phyloP scores from a whole-genome alignment of 2,797 vertebrate species.

The Pygocentrus nattereri region DNA sequence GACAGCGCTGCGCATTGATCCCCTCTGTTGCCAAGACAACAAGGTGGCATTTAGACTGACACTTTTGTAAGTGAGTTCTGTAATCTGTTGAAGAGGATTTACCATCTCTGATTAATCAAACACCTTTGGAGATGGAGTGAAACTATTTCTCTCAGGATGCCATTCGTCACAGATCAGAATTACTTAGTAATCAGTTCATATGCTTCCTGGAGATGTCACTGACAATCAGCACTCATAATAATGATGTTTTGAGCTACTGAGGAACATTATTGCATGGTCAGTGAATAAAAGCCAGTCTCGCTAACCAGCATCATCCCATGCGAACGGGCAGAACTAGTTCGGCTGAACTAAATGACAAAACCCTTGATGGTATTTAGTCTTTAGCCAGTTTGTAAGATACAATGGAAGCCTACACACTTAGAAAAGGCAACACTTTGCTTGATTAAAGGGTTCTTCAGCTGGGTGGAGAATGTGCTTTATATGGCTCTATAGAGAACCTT shows the following conservation, averaged over 20 bases:
- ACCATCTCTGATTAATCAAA: constrained; percentile 78
- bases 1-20: constrained; percentile 76
- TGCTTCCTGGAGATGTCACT: constrained; percentile 27
- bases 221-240: neutral
- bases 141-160: constrained; percentile 55
- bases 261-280: neutral
- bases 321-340: constrained; percentile 20
- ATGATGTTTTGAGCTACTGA: constrained; percentile 19
- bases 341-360: no score
- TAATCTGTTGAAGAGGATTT: constrained; percentile 74
- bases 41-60: constrained; percentile 72
- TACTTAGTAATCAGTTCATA: constrained; percentile 22
- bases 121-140: constrained; percentile 81
- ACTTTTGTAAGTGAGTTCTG: constrained; percentile 65
- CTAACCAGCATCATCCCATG: constrained; percentile 21
- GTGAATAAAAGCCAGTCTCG: neutral
- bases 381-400: no score
- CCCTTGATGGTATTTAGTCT: no score
- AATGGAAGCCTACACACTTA: no score
- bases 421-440: no score
- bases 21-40: constrained; percentile 79
- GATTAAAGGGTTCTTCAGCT: no score
- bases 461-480: no score
- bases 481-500: no score
- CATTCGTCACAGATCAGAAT: constrained; percentile 10